These are phyloP conservation scores for Drosophila ercepeae DNA, from an alignment of 1,140 invertebrate species.

Conservation along the genomic window DNA sequence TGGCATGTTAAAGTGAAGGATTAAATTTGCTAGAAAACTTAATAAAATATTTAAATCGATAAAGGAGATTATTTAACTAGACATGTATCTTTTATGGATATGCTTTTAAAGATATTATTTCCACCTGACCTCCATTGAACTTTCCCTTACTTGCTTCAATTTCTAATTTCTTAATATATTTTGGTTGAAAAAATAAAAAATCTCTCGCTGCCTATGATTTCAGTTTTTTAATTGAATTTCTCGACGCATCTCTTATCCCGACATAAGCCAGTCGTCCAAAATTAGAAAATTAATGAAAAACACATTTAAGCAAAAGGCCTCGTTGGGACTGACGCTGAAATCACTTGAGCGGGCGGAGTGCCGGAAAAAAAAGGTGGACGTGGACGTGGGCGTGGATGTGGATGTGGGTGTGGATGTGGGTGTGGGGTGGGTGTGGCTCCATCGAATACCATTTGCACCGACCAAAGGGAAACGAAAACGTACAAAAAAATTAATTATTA, in stretches of 20 bases:
- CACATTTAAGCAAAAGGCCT: conserved; percentile 54
- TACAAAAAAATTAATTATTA: conserved; percentile 78
- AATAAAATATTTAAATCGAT: too few species aligned
- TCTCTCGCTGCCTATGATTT: conserved; percentile 24
- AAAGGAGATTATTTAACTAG: conserved; percentile 6
- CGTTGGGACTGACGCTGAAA: conserved; percentile 41
- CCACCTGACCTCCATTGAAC: conserved; percentile 5
- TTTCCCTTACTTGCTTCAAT: not conserved
- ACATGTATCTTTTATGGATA: too few species aligned
- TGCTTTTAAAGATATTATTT: too few species aligned
- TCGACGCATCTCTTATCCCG: conserved; percentile 37
- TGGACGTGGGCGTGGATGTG: not conserved
- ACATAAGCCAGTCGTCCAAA: conserved; percentile 67
- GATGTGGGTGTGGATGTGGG: not conserved
- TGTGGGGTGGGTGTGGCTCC: conserved; percentile 15
- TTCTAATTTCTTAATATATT: conserved; percentile 20
- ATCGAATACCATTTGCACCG: conserved; percentile 24
- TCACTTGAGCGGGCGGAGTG: conserved; percentile 63
- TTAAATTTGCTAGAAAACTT: not conserved
- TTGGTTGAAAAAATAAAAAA: conserved; percentile 8
- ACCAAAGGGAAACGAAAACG: conserved; percentile 34
- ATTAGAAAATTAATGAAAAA: conserved; percentile 73
- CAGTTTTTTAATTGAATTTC: conserved; percentile 59
- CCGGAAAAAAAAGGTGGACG: conserved; percentile 23
- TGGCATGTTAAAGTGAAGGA: not conserved